These are phyloP conservation scores for Tenthredo mesomela DNA, from an alignment of 2,888 invertebrate species.

Conservation along the genomic window DNA sequence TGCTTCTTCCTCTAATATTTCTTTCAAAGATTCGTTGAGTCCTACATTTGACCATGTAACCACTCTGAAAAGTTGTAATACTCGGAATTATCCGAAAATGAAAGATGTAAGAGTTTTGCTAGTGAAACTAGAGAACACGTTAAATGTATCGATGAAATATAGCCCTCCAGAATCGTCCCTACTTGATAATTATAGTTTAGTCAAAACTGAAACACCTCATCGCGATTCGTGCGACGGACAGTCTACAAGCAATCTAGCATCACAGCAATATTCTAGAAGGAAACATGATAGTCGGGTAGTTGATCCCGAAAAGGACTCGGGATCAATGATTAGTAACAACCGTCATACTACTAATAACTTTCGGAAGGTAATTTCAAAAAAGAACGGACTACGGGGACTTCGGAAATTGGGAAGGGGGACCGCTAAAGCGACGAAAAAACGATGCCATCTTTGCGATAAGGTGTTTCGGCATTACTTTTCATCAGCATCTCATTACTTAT, in stretches of 20 bases:
- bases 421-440: neutral
- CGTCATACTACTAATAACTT: neutral
- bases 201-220: conserved; percentile 13
- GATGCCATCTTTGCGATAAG: conserved; percentile 3
- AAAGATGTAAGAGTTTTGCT: conserved; percentile 22
- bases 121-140: conserved; percentile 28
- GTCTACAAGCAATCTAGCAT: neutral
- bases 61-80: neutral
- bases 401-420: neutral
- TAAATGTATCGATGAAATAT: neutral
- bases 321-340: neutral
- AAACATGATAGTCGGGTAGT: no score
- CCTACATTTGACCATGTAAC: neutral
- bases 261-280: no score
- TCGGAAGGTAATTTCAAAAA: conserved; percentile 1
- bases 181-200: neutral
- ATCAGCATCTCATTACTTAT: conserved; percentile 61
- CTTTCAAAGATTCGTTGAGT: neutral
- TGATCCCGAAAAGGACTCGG: neutral
- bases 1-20: neutral
- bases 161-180: neutral
- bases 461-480: neutral
- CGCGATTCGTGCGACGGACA: neutral
- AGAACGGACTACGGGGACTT: neutral
- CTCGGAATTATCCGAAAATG: neutral